Evolutionary conservation across 2,888 invertebrate species (phyloP).

Genomic region (Hirtodrosophila confusa): DNA sequence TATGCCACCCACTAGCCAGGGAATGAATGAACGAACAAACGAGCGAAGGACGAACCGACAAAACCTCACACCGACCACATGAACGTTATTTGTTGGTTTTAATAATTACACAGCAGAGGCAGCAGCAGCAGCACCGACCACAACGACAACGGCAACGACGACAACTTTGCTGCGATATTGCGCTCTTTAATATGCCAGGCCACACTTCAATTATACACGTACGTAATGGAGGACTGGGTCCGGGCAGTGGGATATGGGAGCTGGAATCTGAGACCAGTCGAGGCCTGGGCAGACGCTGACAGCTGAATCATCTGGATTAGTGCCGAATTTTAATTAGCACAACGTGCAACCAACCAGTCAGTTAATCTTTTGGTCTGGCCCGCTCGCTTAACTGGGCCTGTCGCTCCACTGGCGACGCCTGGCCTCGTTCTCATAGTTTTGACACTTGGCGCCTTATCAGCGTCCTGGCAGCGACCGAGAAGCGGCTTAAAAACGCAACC

Average conservation of each 20-base stretch:
- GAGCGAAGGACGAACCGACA: conserved; percentile 25
- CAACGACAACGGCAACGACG: conserved; percentile 10
- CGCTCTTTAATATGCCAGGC: conserved; percentile 72
- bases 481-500: conserved; percentile 50
- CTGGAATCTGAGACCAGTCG: conserved; percentile 14
- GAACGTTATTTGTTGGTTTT: conserved; percentile 80
- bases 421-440: conserved; percentile 56
- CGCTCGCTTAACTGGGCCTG: conserved; percentile 40
- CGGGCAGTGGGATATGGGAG: conserved; percentile 3
- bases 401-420: conserved; percentile 14
- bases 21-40: conserved; percentile 10
- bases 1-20: conserved; percentile 37
- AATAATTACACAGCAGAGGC: conserved; percentile 73
- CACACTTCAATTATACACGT: conserved; percentile 75
- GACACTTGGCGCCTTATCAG: conserved; percentile 77
- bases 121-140: neutral
- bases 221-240: conserved; percentile 31
- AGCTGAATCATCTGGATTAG: conserved; percentile 81
- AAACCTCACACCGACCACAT: conserved; percentile 49
- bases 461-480: conserved; percentile 50
- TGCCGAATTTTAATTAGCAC: conserved; percentile 81
- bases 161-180: conserved; percentile 39
- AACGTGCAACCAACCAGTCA: conserved; percentile 48
- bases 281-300: conserved; percentile 50
- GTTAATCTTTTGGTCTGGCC: conserved; percentile 36